Evolutionary conservation across 2,113 vertebrate genomes (phyloP).

Genomic region (Circaetus cinerascens): DNA sequence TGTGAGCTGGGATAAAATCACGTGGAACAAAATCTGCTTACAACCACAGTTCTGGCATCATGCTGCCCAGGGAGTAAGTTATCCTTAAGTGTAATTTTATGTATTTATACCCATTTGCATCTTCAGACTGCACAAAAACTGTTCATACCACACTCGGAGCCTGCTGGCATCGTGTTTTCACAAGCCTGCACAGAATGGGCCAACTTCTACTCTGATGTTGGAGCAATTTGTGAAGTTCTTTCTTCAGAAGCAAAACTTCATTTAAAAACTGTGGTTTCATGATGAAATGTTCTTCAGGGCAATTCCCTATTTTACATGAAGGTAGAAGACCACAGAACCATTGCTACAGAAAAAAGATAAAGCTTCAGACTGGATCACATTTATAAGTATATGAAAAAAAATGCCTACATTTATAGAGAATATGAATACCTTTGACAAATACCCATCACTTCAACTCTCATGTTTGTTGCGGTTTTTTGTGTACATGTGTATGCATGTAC

Average conservation of each 20-base stretch:
- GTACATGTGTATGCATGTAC: too few species aligned
- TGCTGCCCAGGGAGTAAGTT: neutral
- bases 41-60: neutral
- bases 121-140: neutral
- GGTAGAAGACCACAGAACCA: neutral
- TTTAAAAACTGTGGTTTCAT: slow-evolving; percentile 2
- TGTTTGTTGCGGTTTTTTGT: neutral
- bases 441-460: neutral
- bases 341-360: neutral
- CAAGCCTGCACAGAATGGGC: neutral
- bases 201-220: neutral
- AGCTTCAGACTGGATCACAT: neutral
- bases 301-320: neutral
- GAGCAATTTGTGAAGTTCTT: neutral
- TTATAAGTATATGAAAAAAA: neutral
- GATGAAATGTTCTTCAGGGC: neutral
- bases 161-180: neutral
- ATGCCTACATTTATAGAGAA: neutral
- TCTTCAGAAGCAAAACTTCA: neutral
- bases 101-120: neutral
- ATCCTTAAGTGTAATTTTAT: neutral
- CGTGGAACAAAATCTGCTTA: neutral
- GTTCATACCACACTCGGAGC: neutral
- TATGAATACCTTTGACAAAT: neutral
- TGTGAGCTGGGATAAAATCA: neutral